Base-by-base conservation (phyloP, 1,140 invertebrate species). In the Oedothorax gibbosus region DNA sequence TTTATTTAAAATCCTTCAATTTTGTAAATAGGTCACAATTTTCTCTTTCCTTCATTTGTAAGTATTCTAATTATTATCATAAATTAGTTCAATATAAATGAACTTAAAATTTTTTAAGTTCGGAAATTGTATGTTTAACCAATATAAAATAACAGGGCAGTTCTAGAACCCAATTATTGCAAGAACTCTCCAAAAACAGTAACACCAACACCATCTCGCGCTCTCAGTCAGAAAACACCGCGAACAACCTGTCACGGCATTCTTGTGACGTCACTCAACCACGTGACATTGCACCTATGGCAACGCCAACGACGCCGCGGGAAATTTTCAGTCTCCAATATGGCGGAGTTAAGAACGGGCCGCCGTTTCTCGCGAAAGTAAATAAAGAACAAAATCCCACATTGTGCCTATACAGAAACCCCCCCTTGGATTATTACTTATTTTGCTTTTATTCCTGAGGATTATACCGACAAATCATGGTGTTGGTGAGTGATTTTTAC, bases 301-400 rank as follows among this genome's bases (percentile, higher is more conserved):
- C 80, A 72, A 81, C 78, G 78, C 66, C 21, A 71, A 81, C 78
- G 78, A 66, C 78, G 78, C 78, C 21, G 64, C 64, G 64, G 57
- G 69, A 73, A 64, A 50, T 18, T 69, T 81, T 82, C 80, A 82
- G 66, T 82, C 65, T 82, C 20, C 68, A 82, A 82, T 15, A 82
- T 82, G 80, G 80, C 80, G 80, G 80, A 57, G 35, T 56, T 11
- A n/a, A 60, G 54, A 60, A 14, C 18, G 69, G 80, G 49, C 10
- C 64, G 57, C 73, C 80, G 66, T 57, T 56, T 81, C 53, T 68
- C 21, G 18, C 73, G 49, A 82, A 82, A 82, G 20, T 82, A 64
- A 57, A 82, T 73, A 35, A 35, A 35, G 35, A 35, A 35, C 35
- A 35, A 35, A 35, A 35, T 35, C 35, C 35, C 35, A 82, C 69